phyloP scores from a whole-genome alignment of 2,888 invertebrate genomes.

The Epicampocera succincta region DNA sequence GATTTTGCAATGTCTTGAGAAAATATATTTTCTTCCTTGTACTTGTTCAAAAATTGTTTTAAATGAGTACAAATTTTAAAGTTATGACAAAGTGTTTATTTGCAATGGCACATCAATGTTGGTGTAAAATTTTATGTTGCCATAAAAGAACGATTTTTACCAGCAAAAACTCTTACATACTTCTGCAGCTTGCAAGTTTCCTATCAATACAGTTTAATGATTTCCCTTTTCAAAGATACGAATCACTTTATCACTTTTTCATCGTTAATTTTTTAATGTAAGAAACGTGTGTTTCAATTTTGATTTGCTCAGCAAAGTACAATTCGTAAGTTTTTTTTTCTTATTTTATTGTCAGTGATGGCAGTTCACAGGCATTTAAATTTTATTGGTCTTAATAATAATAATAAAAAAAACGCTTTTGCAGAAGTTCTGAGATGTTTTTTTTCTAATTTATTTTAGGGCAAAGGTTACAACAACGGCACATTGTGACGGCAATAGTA shows the following conservation, averaged over 20 bases:
- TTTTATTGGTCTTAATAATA: constrained; percentile 67
- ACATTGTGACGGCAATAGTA: too few relatives aligned
- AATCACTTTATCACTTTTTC: neutral
- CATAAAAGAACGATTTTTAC: neutral
- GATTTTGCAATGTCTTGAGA: too few relatives aligned
- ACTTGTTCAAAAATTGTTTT: neutral
- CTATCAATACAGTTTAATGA: constrained; percentile 44
- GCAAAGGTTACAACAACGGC: too few relatives aligned
- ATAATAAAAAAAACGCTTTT: constrained; percentile 47
- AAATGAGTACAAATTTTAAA: constrained; percentile 32
- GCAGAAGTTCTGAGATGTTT: neutral
- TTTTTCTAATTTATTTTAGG: neutral
- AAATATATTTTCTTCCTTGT: too few relatives aligned
- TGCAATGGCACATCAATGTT: neutral
- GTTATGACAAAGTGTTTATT: too few relatives aligned
- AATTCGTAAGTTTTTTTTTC: too few relatives aligned
- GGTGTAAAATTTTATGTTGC: neutral
- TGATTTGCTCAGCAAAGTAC: neutral
- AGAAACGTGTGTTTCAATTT: neutral
- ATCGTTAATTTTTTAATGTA: neutral
- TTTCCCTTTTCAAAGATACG: constrained; percentile 1
- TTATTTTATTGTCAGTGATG: constrained; percentile 53
- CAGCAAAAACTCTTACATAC: constrained; percentile 22
- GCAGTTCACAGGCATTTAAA: constrained; percentile 67
- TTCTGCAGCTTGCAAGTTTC: constrained; percentile 18